Percentiles rank a stretch among this genome's conserved stretches.
Conservation (phyloP, 2,888 invertebrate genomes). For the Temnothorax ravouxi region DNA sequence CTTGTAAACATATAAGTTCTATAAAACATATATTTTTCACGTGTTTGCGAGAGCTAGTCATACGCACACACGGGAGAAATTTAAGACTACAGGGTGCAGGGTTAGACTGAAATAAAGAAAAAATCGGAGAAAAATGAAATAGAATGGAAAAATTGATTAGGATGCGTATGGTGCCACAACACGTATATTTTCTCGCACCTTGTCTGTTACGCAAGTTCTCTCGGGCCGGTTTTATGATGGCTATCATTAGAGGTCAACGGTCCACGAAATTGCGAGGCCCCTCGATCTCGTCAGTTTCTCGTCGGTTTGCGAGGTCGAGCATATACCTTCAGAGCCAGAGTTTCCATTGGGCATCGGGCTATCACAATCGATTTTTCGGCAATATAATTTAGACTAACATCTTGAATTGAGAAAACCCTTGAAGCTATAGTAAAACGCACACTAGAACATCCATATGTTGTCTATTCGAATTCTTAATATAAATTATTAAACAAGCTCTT, state of each 20-base stretch:
- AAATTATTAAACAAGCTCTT: background rate
- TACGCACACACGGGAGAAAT: constrained; percentile 41
- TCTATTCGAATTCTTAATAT: background rate
- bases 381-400: constrained; percentile 12
- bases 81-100: background rate
- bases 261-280: constrained; percentile 83
- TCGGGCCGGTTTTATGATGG: constrained; percentile 79
- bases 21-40: constrained; percentile 22
- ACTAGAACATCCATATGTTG: background rate
- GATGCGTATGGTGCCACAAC: background rate
- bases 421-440: background rate
- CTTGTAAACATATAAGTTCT: background rate
- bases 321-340: constrained; percentile 10
- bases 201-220: constrained; percentile 68
- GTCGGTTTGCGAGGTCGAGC: constrained; percentile 52
- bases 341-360: constrained; percentile 14
- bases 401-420: background rate
- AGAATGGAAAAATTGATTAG: constrained; percentile 13
- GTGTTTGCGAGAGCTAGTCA: background rate
- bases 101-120: constrained; percentile 16
- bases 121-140: constrained; percentile 2
- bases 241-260: constrained; percentile 83
- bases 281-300: constrained; percentile 69
- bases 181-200: constrained; percentile 33
- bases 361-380: background rate